Conservation (phyloP, 2,797 vertebrate genomes). For the Chloroceryle amazona region DNA sequence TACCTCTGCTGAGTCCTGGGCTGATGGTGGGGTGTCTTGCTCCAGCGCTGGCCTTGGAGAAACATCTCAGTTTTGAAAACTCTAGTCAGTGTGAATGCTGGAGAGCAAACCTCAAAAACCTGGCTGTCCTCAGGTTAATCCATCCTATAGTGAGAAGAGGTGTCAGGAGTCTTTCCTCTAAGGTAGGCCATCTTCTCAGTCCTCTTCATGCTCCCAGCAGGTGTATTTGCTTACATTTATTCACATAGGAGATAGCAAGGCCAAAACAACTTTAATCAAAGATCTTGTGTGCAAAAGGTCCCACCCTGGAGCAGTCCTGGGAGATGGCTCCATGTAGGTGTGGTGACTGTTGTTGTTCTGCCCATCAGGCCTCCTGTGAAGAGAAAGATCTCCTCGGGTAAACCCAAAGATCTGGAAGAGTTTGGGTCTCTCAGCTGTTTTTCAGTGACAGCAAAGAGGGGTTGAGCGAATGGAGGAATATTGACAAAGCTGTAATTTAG, state of each 20-base stretch:
- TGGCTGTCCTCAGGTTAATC: neutral
- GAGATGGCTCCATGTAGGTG: rapidly evolving
- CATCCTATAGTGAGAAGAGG: neutral
- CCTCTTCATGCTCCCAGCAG: rapidly evolving
- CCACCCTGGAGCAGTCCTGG: neutral
- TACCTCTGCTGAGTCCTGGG: rapidly evolving
- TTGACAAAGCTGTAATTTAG: slow-evolving; percentile 51
- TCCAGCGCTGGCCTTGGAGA: neutral
- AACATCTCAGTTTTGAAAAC: neutral
- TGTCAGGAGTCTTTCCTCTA: rapidly evolving
- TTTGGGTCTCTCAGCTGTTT: neutral
- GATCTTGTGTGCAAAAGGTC: neutral
- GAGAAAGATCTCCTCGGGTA: neutral
- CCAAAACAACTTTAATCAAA: neutral
- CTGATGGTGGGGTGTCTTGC: neutral
- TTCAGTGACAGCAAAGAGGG: neutral
- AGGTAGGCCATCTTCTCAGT: neutral
- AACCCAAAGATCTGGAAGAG: neutral
- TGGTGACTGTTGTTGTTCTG: neutral
- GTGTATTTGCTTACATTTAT: neutral
- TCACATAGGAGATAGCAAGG: neutral
- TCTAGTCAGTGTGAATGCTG: neutral
- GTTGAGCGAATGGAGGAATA: slow-evolving; percentile 16
- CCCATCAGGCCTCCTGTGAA: neutral
- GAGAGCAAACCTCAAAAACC: neutral